Percentiles rank a stretch among this genome's conserved stretches.
These are phyloP conservation scores for Drosophila trapezifrons DNA, from an alignment of 1,140 invertebrate species.

Conservation along the genomic window DNA sequence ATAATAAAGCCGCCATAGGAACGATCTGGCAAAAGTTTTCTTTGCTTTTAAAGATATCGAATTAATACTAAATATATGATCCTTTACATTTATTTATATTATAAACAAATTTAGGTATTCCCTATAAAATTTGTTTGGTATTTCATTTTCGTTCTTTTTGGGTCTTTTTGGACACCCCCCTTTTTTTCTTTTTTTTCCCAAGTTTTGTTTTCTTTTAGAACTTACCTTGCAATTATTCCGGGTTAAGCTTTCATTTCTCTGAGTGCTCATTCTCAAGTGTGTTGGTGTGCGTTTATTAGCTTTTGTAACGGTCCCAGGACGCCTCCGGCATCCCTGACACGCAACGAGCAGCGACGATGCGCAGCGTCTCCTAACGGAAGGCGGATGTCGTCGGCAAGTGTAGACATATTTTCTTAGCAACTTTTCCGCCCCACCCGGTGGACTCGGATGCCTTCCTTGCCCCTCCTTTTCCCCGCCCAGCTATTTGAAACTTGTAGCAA, in stretches of 20 bases:
- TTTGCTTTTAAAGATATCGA: no score
- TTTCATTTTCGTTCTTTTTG: no score
- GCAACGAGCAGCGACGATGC: slow-evolving; percentile 35
- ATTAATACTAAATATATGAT: no score
- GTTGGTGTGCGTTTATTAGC: slow-evolving; percentile 58
- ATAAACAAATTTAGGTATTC: no score
- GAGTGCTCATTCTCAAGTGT: slow-evolving; percentile 9
- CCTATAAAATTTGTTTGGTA: no score
- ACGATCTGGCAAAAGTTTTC: no score
- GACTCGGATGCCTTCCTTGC: neutral
- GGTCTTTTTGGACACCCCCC: no score
- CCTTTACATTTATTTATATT: no score
- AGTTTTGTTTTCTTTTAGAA: neutral
- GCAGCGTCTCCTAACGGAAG: slow-evolving; percentile 53
- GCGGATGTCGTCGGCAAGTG: slow-evolving; percentile 70
- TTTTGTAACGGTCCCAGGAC: slow-evolving; percentile 49
- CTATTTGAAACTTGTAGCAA: slow-evolving; percentile 58
- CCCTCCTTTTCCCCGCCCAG: neutral
- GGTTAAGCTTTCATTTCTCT: neutral
- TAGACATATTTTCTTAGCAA: slow-evolving; percentile 71
- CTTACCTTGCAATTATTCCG: neutral
- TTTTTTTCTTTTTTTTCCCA: neutral
- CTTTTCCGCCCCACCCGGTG: slow-evolving; percentile 28
- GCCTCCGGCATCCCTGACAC: slow-evolving; percentile 34
- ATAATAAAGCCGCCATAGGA: no score